Evolutionary conservation across 2,797 vertebrate species (phyloP).

Genomic region (Tenualosa thibaudeaui): DNA sequence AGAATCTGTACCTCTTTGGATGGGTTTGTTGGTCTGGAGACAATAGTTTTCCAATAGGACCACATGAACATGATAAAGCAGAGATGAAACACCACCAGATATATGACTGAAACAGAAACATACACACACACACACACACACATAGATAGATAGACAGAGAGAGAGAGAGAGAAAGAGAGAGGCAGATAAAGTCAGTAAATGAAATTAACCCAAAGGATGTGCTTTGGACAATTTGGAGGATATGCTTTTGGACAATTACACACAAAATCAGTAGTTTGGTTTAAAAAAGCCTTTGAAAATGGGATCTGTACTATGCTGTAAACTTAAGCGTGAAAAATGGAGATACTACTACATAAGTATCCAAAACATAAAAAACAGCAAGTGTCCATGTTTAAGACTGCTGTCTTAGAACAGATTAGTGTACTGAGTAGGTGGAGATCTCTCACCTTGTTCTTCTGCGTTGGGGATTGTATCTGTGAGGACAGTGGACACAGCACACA

Average conservation of each 20-base stretch:
- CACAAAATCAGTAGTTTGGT: background rate
- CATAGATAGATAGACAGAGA: no score
- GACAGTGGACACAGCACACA: background rate
- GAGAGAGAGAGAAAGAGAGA: background rate
- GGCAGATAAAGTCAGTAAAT: background rate
- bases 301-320: no score
- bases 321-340: no score
- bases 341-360: no score
- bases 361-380: no score
- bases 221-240: background rate
- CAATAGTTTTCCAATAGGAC: slow-evolving; percentile 98
- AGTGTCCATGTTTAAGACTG: no score
- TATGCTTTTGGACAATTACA: background rate
- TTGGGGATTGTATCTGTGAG: slow-evolving; percentile 85
- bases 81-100: slow-evolving; percentile 93
- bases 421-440: no score
- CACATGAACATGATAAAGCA: slow-evolving; percentile 92
- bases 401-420: background rate
- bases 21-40: slow-evolving; percentile 83
- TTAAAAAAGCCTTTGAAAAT: no score
- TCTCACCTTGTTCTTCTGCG: slow-evolving; percentile 88
- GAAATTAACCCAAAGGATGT: background rate
- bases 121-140: background rate
- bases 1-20: slow-evolving; percentile 83
- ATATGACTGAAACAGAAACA: slow-evolving; percentile 83